These are phyloP conservation scores for Gisinianus flammeolus DNA, from an alignment of 2,888 invertebrate species.

Conservation along the genomic window DNA sequence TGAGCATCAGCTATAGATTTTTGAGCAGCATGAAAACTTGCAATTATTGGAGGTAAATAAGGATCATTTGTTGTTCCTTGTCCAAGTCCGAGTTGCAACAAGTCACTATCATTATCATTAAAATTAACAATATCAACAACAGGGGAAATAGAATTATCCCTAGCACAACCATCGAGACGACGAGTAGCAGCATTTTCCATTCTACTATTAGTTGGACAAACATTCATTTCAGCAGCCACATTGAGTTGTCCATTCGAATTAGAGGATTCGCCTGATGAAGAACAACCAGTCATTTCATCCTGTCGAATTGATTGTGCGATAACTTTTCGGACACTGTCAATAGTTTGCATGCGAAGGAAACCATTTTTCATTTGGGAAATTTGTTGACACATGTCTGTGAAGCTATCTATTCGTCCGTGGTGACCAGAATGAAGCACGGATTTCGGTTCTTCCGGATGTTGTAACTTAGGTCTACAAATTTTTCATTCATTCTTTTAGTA, in stretches of 20 bases:
- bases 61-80: not conserved
- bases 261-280: too few species aligned
- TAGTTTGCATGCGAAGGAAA: conserved; percentile 17
- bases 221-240: not conserved
- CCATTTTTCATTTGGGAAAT: conserved; percentile 29
- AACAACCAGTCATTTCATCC: conserved; percentile 4
- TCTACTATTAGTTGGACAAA: not conserved
- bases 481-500: too few species aligned
- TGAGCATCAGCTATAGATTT: conserved; percentile 6
- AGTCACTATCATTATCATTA: not conserved
- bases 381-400: conserved; percentile 22
- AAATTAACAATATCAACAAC: too few species aligned
- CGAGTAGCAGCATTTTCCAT: not conserved
- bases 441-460: conserved; percentile 14
- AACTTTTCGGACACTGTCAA: conserved; percentile 25
- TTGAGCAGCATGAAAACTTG: conserved; percentile 1
- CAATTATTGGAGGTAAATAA: not conserved
- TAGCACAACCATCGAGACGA: not conserved
- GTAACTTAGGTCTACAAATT: too few species aligned
- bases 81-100: too few species aligned
- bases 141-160: not conserved
- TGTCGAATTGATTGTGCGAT: conserved; percentile 26
- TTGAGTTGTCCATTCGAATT: not conserved
- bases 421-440: not conserved
- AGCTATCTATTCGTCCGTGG: not conserved